Evolutionary conservation across 1,140 invertebrate genomes (phyloP), one percentile per base, ranked within the genome.

Genomic region (Zaprionus lachaisei): DNA sequence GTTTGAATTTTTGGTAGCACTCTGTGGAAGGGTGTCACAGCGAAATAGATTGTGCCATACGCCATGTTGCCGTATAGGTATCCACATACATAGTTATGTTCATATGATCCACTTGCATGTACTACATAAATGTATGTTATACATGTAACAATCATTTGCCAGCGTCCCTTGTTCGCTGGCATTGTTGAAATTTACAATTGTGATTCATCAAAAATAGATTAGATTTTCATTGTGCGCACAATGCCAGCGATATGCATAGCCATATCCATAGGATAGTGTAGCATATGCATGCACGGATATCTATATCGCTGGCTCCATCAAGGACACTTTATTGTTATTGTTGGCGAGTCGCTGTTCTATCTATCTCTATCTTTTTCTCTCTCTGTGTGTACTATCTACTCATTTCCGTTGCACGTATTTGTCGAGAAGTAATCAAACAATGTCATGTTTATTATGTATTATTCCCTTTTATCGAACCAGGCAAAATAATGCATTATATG

Each of bases 151-250:
- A 72, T 72, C 81, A 78, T 78, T 74, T 9, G 15, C 15, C 15
- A 34, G 31, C n/a, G 15, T 44, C n/a, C 5, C 70, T 38, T 55
- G 22, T 66, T 79, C 15, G 44, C 55, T 49, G 54, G 61, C 67
- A 75, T 85, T 84, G 81, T 84, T 79, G 66, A 78, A 84, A 84
- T 79, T 78, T 69, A 79, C 82, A 74, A 87, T 86, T 86, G 72
- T 83, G 77, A 82, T 87, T 86, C 83, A 86, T 87, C 83, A 87
- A 87, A 86, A 86, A 86, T 87, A 86, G 80, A 86, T 86, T 86
- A 80, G 79, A 78, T 86, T 82, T 72, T 77, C 83, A 77, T 73
- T 79, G 83, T 68, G 72, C 34, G 41, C 41, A 67, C 71, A 81
- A 84, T 81, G 64, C 55, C 51, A 70, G 22, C n/a, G 51, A 77